These are phyloP conservation scores for Trematocara variabile DNA, from an alignment of 2,113 vertebrate species.

Conservation along the genomic window DNA sequence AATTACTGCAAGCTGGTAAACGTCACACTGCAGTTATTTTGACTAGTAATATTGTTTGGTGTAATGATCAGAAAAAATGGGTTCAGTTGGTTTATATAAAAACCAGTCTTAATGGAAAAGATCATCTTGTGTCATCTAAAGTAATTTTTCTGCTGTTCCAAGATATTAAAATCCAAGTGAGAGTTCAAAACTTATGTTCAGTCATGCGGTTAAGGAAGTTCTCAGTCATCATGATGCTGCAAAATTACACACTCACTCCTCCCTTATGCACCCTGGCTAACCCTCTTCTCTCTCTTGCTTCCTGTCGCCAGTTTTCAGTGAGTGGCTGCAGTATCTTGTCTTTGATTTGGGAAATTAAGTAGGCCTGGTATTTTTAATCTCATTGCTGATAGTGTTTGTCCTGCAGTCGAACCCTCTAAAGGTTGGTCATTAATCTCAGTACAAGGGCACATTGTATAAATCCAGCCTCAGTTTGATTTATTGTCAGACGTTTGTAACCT, in stretches of 20 bases:
- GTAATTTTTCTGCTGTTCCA: background rate
- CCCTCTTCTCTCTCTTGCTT: background rate
- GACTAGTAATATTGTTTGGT: background rate
- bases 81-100: background rate
- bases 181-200: background rate
- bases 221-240: background rate
- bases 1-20: background rate
- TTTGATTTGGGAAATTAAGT: background rate
- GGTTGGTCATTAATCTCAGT: background rate
- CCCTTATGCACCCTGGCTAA: background rate
- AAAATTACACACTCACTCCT: background rate
- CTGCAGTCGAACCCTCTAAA: background rate
- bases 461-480: background rate
- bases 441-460: background rate
- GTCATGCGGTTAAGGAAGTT: background rate
- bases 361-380: background rate
- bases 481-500: background rate
- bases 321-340: background rate
- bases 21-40: background rate
- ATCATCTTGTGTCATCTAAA: background rate
- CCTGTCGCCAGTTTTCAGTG: background rate
- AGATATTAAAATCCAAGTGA: accelerated
- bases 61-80: background rate
- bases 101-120: background rate
- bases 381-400: background rate